Percentiles rank a stretch among this genome's conserved stretches.
Conservation (phyloP, 2,797 vertebrate genomes). For the Macropus fuliginosus region DNA sequence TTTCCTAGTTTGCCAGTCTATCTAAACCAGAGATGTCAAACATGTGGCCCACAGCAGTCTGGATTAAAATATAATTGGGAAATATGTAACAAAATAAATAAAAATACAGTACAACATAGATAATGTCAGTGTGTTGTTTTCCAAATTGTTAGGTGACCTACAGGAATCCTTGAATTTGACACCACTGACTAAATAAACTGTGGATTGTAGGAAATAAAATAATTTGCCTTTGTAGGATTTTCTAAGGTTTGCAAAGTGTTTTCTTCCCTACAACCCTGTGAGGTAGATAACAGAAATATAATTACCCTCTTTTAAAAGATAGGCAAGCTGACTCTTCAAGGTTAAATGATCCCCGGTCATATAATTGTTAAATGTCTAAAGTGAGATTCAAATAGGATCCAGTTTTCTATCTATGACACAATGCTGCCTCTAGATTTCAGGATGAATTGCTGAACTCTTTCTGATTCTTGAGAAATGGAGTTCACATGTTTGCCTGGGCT, state of each 20-base stretch:
- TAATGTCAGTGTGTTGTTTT: too few relatives aligned
- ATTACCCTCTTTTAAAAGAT: neutral
- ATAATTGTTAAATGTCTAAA: neutral
- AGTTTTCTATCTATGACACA: neutral
- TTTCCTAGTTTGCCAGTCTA: neutral
- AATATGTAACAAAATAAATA: too few relatives aligned
- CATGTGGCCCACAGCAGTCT: too few relatives aligned
- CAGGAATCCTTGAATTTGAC: neutral
- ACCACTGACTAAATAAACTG: neutral
- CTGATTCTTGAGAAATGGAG: neutral
- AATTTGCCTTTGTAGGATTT: neutral
- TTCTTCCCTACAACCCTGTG: neutral
- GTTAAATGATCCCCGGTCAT: neutral
- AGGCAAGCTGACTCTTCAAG: neutral
- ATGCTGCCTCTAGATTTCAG: neutral
- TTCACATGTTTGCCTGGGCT: neutral
- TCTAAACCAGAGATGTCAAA: neutral
- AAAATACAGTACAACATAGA: too few relatives aligned
- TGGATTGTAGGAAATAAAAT: slow-evolving; percentile 48
- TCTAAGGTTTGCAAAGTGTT: neutral
- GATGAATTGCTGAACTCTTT: neutral
- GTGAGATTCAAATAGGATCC: neutral
- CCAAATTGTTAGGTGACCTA: too few relatives aligned
- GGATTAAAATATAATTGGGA: too few relatives aligned
- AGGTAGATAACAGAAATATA: neutral